Conservation (phyloP, 1,140 invertebrate species). For the Calosoma granatense region DNA sequence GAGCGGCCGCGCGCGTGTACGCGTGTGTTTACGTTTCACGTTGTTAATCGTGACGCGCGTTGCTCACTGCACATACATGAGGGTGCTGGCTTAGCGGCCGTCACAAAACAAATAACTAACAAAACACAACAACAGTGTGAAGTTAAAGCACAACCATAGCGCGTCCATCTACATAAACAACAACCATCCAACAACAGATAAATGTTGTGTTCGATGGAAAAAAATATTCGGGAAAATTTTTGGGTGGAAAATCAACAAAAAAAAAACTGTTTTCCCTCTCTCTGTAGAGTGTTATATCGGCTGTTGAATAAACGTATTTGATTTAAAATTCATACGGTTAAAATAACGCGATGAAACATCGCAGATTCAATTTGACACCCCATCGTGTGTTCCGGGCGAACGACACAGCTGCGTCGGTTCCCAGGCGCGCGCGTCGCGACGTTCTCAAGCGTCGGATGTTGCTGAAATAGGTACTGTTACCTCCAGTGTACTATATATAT, state of each 20-base stretch:
- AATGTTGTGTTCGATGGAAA: too few species aligned
- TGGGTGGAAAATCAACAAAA: too few species aligned
- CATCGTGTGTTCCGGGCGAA: not conserved
- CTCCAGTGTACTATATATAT: too few species aligned
- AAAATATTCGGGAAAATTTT: too few species aligned
- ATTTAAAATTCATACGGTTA: not conserved
- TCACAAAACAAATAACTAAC: slow-evolving; percentile 6
- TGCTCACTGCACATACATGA: not conserved
- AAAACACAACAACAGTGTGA: not conserved
- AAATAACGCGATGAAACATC: not conserved
- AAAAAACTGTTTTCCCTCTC: too few species aligned
- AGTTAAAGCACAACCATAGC: too few species aligned
- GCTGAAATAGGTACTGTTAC: too few species aligned
- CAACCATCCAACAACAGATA: too few species aligned
- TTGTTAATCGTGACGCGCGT: too few species aligned
- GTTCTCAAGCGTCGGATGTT: too few species aligned
- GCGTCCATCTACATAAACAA: too few species aligned
- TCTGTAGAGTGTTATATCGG: not conserved
- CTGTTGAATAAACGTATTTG: not conserved
- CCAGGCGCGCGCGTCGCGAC: not conserved
- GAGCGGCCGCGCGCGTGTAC: not conserved
- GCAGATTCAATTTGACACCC: not conserved
- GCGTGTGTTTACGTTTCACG: not conserved
- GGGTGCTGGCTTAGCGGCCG: not conserved
- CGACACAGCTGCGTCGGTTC: not conserved